phyloP scores from a whole-genome alignment of 2,888 invertebrate species.

The Syrphus vitripennis region DNA sequence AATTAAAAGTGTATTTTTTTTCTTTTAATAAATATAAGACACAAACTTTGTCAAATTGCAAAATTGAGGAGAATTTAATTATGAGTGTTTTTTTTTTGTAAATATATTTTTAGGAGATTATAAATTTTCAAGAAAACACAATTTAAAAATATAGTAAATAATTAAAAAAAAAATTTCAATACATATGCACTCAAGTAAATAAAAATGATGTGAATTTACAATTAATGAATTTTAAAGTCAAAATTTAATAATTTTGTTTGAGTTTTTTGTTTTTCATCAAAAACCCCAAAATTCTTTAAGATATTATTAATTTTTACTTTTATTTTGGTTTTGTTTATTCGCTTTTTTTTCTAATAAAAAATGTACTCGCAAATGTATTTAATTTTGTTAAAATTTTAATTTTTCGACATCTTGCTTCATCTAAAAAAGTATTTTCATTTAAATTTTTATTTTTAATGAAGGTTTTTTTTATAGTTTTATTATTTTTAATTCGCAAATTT shows the following conservation, averaged over 20 bases:
- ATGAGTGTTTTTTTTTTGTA: constrained; percentile 22
- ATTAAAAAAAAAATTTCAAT: constrained; percentile 8
- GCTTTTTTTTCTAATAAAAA: constrained; percentile 55
- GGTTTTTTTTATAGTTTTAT: constrained; percentile 1
- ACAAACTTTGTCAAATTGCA: constrained; percentile 65
- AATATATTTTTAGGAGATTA: constrained; percentile 15
- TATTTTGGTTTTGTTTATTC: constrained; percentile 11
- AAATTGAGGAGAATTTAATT: constrained; percentile 50
- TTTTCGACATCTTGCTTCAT: constrained; percentile 29
- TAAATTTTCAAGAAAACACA: constrained; percentile 18
- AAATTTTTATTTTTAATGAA: not conserved
- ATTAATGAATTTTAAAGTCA: not conserved
- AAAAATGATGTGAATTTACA: constrained; percentile 38
- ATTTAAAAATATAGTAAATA: constrained; percentile 39
- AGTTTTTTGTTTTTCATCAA: not conserved
- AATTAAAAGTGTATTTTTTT: constrained; percentile 24
- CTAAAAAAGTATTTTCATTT: constrained; percentile 50
- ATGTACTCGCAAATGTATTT: constrained; percentile 52
- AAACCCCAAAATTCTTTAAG: constrained; percentile 35
- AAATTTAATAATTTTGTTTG: not conserved
- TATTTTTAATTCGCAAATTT: constrained; percentile 46
- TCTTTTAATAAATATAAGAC: constrained; percentile 60
- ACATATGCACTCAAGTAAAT: not conserved
- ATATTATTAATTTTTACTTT: not conserved
- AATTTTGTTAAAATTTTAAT: not conserved